Evolutionary conservation across 2,797 vertebrate species (phyloP).

Genomic region (Miichthys miiuy): DNA sequence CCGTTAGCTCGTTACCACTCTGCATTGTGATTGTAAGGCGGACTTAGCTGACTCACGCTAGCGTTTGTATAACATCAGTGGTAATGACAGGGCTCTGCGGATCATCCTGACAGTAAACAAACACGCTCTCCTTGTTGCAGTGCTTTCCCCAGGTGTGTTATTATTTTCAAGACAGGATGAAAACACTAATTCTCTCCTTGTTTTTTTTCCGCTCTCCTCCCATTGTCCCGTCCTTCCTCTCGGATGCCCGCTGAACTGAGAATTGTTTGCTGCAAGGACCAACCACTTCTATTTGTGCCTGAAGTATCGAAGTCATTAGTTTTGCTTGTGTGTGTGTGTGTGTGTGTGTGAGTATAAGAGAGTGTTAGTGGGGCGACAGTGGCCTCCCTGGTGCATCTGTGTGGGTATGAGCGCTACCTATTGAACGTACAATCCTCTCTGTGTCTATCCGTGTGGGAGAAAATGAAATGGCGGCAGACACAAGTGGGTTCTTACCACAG

Average conservation of each 20-base stretch:
- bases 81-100: slow-evolving; percentile 43
- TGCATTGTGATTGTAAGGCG: neutral
- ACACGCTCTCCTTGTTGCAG: slow-evolving; percentile 18
- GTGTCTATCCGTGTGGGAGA: neutral
- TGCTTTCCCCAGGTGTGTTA: slow-evolving; percentile 56
- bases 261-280: slow-evolving; percentile 37
- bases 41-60: slow-evolving; percentile 12
- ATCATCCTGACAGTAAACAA: slow-evolving; percentile 49
- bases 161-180: slow-evolving; percentile 59
- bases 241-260: slow-evolving; percentile 29
- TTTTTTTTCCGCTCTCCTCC: neutral
- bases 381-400: slow-evolving; percentile 4
- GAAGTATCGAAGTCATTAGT: slow-evolving; percentile 42
- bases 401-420: neutral
- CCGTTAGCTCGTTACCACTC: neutral
- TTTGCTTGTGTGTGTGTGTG: slow-evolving; percentile 17
- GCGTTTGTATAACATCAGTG: neutral
- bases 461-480: slow-evolving; percentile 33
- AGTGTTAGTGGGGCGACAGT: neutral
- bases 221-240: slow-evolving; percentile 9
- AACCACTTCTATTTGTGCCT: slow-evolving; percentile 23
- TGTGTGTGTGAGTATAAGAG: slow-evolving; percentile 12
- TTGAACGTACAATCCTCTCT: neutral
- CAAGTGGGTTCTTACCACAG: neutral
- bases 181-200: slow-evolving; percentile 37